A percentile compares a stretch with the other conserved stretches of the same genome.
Evolutionary conservation across 2,888 invertebrate genomes (phyloP).

Genomic region (Polydrusus cervinus): DNA sequence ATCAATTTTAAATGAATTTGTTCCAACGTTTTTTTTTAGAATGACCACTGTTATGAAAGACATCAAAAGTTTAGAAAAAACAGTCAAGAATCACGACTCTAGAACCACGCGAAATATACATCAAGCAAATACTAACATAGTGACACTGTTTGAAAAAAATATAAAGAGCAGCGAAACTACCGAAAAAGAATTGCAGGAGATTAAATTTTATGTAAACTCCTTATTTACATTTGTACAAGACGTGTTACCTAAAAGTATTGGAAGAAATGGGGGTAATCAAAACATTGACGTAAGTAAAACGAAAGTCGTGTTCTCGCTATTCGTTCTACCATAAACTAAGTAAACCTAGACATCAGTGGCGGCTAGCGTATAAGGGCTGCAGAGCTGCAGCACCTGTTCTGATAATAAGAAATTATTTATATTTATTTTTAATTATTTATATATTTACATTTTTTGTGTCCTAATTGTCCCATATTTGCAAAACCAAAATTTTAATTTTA

Average conservation of each 20-base stretch:
- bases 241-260: constrained; percentile 13
- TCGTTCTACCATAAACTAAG: too few relatives aligned
- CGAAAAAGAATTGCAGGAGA: constrained; percentile 58
- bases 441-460: too few relatives aligned
- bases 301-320: too few relatives aligned
- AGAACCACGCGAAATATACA: constrained; percentile 64
- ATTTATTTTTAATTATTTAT: too few relatives aligned
- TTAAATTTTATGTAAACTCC: constrained; percentile 57
- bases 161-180: constrained; percentile 61
- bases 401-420: too few relatives aligned
- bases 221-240: constrained; percentile 58
- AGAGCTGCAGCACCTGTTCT: too few relatives aligned
- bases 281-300: constrained; percentile 43
- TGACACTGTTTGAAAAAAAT: constrained; percentile 64
- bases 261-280: constrained; percentile 25
- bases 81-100: constrained; percentile 70
- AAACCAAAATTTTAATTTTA: too few relatives aligned
- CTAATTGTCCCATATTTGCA: too few relatives aligned
- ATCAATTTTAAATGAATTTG: too few relatives aligned
- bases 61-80: constrained; percentile 74
- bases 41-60: constrained; percentile 75
- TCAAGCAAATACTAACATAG: constrained; percentile 62
- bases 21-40: constrained; percentile 71
- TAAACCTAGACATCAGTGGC: too few relatives aligned
- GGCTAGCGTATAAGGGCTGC: too few relatives aligned